A percentile compares a stretch with the other conserved stretches of the same genome.
phyloP scores from a whole-genome alignment of 2,888 invertebrate genomes.

The Xanthorhoe designata region DNA sequence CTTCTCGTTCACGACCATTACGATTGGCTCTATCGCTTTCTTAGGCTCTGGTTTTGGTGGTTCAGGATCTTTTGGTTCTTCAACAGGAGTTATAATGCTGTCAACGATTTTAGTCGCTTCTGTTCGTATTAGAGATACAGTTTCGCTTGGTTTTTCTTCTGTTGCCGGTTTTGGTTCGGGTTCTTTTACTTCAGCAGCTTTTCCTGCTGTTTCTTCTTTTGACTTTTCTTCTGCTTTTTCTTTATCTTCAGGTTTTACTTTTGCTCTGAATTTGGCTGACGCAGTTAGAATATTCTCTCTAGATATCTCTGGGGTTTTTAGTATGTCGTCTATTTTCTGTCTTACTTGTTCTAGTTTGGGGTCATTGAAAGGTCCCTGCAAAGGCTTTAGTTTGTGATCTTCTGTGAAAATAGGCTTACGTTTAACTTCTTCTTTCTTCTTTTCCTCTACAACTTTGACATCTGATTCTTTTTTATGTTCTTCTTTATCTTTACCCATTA shows the following conservation, averaged over 20 bases:
- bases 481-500: slow-evolving; percentile 71
- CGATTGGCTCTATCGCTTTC: slow-evolving; percentile 72
- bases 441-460: slow-evolving; percentile 46
- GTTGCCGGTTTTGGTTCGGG: slow-evolving; percentile 53
- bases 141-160: slow-evolving; percentile 54
- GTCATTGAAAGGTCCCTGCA: slow-evolving; percentile 79
- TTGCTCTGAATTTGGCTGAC: slow-evolving; percentile 59
- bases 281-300: slow-evolving; percentile 73
- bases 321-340: slow-evolving; percentile 79
- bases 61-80: slow-evolving; percentile 66
- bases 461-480: slow-evolving; percentile 46
- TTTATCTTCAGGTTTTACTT: slow-evolving; percentile 50
- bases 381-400: slow-evolving; percentile 72
- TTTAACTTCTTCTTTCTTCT: slow-evolving; percentile 43
- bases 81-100: slow-evolving; percentile 79
- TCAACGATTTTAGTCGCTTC: slow-evolving; percentile 78
- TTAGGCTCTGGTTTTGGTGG: slow-evolving; percentile 49
- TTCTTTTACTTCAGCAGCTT: slow-evolving; percentile 64
- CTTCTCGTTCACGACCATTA: slow-evolving; percentile 76
- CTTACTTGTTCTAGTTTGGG: slow-evolving; percentile 80
- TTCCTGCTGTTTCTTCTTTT: slow-evolving; percentile 61
- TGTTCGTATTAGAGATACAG: slow-evolving; percentile 62
- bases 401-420: slow-evolving; percentile 61
- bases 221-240: slow-evolving; percentile 61
- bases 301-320: slow-evolving; percentile 80